Conservation (phyloP, 2,113 vertebrate species). For the Anarhynchus alexandrinus region DNA sequence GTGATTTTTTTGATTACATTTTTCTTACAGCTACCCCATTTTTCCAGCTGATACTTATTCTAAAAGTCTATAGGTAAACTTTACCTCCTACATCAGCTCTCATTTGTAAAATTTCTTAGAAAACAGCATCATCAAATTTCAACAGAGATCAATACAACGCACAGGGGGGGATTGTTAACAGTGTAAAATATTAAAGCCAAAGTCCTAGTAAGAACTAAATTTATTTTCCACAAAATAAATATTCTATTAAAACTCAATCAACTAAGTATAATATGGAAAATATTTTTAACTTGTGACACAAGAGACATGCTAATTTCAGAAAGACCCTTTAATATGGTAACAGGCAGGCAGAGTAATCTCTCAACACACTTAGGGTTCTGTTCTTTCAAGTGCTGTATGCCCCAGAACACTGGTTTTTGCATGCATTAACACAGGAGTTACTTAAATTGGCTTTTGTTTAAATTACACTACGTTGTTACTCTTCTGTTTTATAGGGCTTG, state of each 20-base stretch:
- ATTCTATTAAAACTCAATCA: conserved; percentile 13
- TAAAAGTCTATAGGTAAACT: background rate
- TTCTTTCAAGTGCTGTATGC: background rate
- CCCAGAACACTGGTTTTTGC: background rate
- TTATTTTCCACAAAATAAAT: conserved; percentile 8
- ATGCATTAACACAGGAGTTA: background rate
- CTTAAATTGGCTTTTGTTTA: background rate
- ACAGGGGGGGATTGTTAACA: background rate
- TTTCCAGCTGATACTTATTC: background rate
- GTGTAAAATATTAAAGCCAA: background rate
- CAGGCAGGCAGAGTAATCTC: background rate
- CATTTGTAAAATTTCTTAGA: background rate
- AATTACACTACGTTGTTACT: background rate
- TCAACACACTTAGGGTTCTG: background rate
- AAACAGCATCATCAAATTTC: background rate
- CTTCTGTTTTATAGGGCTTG: background rate
- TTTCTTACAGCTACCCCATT: background rate
- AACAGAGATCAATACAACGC: background rate
- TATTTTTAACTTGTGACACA: background rate
- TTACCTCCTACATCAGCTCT: background rate
- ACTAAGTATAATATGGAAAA: background rate
- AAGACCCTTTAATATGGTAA: background rate
- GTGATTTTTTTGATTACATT: background rate
- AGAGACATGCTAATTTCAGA: background rate
- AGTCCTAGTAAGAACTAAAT: background rate